Conservation (phyloP, 2,113 vertebrate species). For the Orthochromis malagaraziensis region DNA sequence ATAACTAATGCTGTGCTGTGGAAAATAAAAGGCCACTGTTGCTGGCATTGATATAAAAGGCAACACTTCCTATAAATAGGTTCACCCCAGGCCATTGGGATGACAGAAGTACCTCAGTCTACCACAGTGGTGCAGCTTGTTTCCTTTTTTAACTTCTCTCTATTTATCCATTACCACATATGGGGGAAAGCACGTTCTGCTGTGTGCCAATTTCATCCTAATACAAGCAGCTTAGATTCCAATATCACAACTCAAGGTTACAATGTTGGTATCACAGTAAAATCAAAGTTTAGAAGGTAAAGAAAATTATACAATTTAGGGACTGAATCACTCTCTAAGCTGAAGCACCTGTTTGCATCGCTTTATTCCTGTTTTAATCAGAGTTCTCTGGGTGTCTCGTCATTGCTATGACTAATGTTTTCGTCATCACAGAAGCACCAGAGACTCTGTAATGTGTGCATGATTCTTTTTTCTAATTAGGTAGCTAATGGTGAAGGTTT, state of each 20-base stretch:
- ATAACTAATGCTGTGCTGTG: not conserved
- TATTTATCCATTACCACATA: slow-evolving; percentile 48
- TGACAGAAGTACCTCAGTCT: slow-evolving; percentile 47
- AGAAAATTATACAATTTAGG: not conserved
- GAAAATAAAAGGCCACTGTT: slow-evolving; percentile 41
- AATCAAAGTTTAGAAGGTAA: not conserved
- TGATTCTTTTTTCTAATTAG: slow-evolving; percentile 24
- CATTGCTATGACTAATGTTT: slow-evolving; percentile 6
- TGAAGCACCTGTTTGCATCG: not conserved
- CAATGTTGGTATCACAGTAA: not conserved
- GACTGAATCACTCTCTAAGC: not conserved
- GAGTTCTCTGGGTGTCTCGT: not conserved
- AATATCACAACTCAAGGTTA: not conserved
- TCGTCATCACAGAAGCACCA: not conserved
- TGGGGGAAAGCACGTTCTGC: slow-evolving; percentile 6
- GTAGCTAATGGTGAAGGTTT: not conserved
- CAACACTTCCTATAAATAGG: slow-evolving; percentile 55
- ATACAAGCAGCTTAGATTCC: not conserved
- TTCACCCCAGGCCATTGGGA: slow-evolving; percentile 8
- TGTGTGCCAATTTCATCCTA: not conserved
- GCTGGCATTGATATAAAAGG: slow-evolving; percentile 48
- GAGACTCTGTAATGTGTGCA: not conserved
- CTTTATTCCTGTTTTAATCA: not conserved
- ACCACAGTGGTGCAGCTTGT: slow-evolving; percentile 6
- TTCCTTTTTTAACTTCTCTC: slow-evolving; percentile 53